Conservation (phyloP, 2,888 invertebrate species). For the Nemotelus nigrinus region DNA sequence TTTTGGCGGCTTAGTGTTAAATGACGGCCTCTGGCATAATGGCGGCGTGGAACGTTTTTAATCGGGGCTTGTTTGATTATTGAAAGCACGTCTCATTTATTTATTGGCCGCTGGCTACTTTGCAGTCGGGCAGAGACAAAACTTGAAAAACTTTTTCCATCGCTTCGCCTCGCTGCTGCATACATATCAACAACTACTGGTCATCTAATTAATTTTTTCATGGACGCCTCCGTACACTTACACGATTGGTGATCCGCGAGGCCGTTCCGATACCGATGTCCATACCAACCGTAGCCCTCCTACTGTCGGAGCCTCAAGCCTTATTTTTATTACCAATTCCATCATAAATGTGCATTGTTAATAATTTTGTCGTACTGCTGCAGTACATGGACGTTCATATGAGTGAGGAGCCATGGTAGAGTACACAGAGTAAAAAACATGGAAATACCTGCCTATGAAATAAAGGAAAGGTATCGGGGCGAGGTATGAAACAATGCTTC, state of each 20-base stretch:
- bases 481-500: neutral
- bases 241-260: conserved; percentile 15
- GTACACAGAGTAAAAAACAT: neutral
- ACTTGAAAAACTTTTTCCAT: conserved; percentile 15
- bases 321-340: conserved; percentile 20
- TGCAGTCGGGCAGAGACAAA: conserved; percentile 47
- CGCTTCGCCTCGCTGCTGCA: conserved; percentile 26
- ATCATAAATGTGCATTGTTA: conserved; percentile 14
- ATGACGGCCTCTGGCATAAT: conserved; percentile 42
- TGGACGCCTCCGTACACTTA: conserved; percentile 33
- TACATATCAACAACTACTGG: conserved; percentile 39
- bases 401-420: neutral
- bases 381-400: neutral
- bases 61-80: conserved; percentile 60
- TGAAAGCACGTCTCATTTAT: conserved; percentile 66
- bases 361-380: conserved; percentile 17
- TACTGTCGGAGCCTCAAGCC: conserved; percentile 9
- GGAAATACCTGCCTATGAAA: neutral
- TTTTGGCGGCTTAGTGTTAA: conserved; percentile 51
- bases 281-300: conserved; percentile 14
- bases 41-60: conserved; percentile 45
- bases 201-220: conserved; percentile 46
- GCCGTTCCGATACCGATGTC: neutral
- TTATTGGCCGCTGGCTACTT: conserved; percentile 58
- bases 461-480: neutral